A percentile compares a stretch with the other conserved stretches of the same genome.
These are phyloP conservation scores for Rhinichthys osculus DNA, from an alignment of 2,797 vertebrate species.

Conservation along the genomic window DNA sequence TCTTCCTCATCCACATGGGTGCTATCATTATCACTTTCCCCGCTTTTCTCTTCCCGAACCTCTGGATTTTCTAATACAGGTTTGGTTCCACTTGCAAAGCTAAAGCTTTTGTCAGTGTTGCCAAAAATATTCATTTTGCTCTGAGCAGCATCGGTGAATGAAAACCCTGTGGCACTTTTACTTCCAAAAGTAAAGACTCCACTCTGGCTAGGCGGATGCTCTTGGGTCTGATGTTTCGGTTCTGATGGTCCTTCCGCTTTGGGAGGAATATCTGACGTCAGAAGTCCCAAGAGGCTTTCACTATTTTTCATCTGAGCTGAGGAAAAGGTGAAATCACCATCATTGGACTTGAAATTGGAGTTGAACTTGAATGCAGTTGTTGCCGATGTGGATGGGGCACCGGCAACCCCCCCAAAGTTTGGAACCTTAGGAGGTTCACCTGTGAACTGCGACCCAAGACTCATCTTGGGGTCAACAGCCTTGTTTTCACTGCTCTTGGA, in stretches of 20 bases:
- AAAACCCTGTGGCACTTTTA: constrained; percentile 77
- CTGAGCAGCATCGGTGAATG: constrained; percentile 78
- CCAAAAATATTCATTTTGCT: constrained; percentile 77
- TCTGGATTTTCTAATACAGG: constrained; percentile 73
- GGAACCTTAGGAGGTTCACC: constrained; percentile 83
- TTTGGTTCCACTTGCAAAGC: constrained; percentile 78
- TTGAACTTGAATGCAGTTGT: constrained; percentile 92
- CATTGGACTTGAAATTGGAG: constrained; percentile 97
- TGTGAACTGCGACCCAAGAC: constrained; percentile 82
- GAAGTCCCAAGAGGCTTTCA: constrained; percentile 90
- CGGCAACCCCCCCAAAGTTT: constrained; percentile 76
- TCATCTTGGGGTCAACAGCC: constrained; percentile 84
- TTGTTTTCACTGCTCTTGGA: constrained; percentile 86
- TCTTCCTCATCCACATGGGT: constrained; percentile 91
- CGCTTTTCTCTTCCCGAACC: constrained; percentile 75
- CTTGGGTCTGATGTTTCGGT: constrained; percentile 71
- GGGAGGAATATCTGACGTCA: constrained; percentile 88
- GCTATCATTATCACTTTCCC: constrained; percentile 89
- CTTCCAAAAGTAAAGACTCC: constrained; percentile 86
- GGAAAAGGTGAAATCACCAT: constrained; percentile 96
- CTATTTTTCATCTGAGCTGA: constrained; percentile 83
- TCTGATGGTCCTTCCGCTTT: constrained; percentile 80
- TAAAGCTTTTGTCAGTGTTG: constrained; percentile 80
- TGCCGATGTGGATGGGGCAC: constrained; percentile 74
- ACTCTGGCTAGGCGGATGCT: constrained; percentile 73